These are phyloP conservation scores for Drosophila punjabiensis DNA, from an alignment of 1,140 invertebrate genomes.

Conservation along the genomic window DNA sequence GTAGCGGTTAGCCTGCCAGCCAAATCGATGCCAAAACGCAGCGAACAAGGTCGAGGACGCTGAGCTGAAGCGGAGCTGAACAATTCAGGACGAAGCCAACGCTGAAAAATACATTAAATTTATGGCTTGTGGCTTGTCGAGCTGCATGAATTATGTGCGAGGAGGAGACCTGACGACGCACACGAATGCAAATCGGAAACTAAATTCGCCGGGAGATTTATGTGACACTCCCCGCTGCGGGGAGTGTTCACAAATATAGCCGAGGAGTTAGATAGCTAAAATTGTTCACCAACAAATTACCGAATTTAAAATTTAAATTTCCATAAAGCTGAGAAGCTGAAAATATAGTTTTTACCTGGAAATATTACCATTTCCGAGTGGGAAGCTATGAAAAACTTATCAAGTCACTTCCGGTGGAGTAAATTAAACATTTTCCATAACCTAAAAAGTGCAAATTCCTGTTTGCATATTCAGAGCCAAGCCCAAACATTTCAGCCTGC, in stretches of 20 bases:
- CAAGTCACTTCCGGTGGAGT: constrained; percentile 35
- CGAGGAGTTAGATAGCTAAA: not conserved
- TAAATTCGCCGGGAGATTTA: constrained; percentile 70
- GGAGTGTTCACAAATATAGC: constrained; percentile 9
- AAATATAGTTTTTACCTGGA: not conserved
- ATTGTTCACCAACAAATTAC: constrained; percentile 10
- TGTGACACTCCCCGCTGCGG: constrained; percentile 31
- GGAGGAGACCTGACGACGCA: constrained; percentile 43
- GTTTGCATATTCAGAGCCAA: constrained; percentile 31
- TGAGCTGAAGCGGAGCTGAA: constrained; percentile 17
- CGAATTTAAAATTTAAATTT: constrained; percentile 27
- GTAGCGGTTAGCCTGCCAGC: constrained; percentile 49
- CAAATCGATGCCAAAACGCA: constrained; percentile 72
- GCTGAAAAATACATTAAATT: constrained; percentile 56
- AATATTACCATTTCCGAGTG: constrained; percentile 20
- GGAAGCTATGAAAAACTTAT: constrained; percentile 28
- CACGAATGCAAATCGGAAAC: constrained; percentile 66
- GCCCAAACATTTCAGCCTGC: constrained; percentile 17
- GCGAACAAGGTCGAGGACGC: constrained; percentile 69
- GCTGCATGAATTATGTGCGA: constrained; percentile 51
- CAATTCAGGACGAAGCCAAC: constrained; percentile 17
- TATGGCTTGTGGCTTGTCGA: constrained; percentile 62
- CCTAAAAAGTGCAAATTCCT: constrained; percentile 32
- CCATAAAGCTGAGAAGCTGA: constrained; percentile 5
- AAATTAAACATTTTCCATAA: constrained; percentile 30